A percentile compares a stretch with the other conserved stretches of the same genome.
Evolutionary conservation across 2,113 vertebrate species (phyloP).

Genomic region (Fulica atra): DNA sequence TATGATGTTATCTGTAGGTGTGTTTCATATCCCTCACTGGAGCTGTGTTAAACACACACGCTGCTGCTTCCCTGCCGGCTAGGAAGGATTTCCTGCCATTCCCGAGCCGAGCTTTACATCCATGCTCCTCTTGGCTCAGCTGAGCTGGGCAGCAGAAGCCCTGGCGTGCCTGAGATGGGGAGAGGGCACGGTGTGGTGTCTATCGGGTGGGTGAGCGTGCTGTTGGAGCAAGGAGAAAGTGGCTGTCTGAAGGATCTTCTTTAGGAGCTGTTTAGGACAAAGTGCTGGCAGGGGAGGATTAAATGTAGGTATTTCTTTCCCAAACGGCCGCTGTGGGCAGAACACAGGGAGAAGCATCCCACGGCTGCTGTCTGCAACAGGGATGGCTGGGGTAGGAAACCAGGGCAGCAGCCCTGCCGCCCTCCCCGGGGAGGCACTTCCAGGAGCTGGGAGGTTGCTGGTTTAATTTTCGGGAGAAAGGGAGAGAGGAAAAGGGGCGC

Average conservation of each 20-base stretch:
- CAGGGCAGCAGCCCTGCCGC: rapidly evolving
- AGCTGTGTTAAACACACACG: not conserved
- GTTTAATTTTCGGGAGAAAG: not conserved
- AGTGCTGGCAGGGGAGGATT: not conserved
- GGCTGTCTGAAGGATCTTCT: not conserved
- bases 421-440: not conserved
- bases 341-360: not conserved
- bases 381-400: not conserved
- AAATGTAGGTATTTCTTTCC: not conserved
- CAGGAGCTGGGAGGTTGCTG: not conserved
- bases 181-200: not conserved
- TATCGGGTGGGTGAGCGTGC: rapidly evolving
- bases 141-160: rapidly evolving
- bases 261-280: not conserved
- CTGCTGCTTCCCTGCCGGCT: not conserved
- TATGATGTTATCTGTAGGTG: not conserved
- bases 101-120: not conserved
- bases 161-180: rapidly evolving
- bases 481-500: not conserved
- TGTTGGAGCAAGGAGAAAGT: not conserved
- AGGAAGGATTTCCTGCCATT: not conserved
- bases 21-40: not conserved
- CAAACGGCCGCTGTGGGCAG: rapidly evolving
- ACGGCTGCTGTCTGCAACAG: not conserved
- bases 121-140: not conserved